These are phyloP conservation scores for Megastigmus dorsalis DNA, from an alignment of 2,888 invertebrate species.

Conservation along the genomic window DNA sequence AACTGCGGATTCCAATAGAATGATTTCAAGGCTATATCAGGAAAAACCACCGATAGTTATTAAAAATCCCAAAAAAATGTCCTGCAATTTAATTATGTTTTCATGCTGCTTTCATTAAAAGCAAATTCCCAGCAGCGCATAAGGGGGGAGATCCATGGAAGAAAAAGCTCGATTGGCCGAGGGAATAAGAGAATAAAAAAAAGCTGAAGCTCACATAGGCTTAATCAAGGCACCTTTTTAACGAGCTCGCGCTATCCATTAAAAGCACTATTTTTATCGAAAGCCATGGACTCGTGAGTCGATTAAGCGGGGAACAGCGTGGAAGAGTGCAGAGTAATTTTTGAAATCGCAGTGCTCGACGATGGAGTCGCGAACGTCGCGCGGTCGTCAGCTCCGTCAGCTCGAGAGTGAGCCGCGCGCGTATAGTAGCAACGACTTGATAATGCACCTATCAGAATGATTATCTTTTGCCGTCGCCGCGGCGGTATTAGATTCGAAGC, in stretches of 20 bases:
- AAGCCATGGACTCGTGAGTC: not conserved
- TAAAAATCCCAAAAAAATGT: too few relatives aligned
- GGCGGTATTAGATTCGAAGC: conserved; percentile 28
- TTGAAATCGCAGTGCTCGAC: too few relatives aligned
- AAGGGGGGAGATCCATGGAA: not conserved
- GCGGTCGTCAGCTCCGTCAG: not conserved
- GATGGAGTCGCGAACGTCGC: too few relatives aligned
- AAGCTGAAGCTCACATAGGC: not conserved
- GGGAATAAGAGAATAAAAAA: too few relatives aligned
- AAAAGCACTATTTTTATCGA: not conserved
- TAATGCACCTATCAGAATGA: conserved; percentile 14
- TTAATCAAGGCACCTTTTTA: not conserved
- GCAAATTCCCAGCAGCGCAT: not conserved
- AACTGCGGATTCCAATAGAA: too few relatives aligned
- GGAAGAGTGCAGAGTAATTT: too few relatives aligned
- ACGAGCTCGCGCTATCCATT: not conserved
- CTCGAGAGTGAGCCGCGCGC: not conserved
- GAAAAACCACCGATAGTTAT: too few relatives aligned
- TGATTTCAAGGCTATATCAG: too few relatives aligned
- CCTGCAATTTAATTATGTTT: not conserved
- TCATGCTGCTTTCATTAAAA: not conserved
- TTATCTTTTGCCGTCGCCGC: conserved; percentile 18
- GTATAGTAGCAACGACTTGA: conserved; percentile 10
- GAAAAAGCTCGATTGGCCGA: not conserved
- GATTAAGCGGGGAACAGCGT: not conserved